Conservation (phyloP, 2,888 invertebrate species). For the Drosophila anomalata region DNA sequence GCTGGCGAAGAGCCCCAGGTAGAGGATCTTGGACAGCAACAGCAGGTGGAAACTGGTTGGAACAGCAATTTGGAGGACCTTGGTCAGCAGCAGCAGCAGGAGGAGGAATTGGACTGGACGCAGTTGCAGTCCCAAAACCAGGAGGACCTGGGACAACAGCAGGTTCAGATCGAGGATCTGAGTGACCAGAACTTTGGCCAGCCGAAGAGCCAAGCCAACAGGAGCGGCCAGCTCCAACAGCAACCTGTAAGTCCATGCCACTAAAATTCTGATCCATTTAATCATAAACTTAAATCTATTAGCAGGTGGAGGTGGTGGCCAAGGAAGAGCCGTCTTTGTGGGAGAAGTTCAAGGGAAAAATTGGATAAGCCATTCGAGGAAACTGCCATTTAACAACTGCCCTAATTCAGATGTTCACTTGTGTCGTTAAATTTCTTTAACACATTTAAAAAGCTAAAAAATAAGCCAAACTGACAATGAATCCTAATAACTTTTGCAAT, state of each 20-base stretch:
- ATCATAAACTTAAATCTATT: neutral
- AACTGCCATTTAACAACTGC: constrained; percentile 53
- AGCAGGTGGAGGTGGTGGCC: constrained; percentile 67
- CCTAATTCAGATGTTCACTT: neutral
- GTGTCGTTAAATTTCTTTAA: neutral
- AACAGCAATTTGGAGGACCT: constrained; percentile 22
- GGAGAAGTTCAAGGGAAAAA: constrained; percentile 71
- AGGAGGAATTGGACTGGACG: constrained; percentile 31
- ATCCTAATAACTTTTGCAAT: neutral
- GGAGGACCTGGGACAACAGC: constrained; percentile 48
- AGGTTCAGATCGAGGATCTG: constrained; percentile 56
- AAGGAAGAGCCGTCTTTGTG: constrained; percentile 68
- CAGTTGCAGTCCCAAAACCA: constrained; percentile 67
- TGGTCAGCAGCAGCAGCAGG: constrained; percentile 38
- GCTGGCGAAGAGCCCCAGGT: constrained; percentile 57
- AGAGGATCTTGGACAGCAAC: constrained; percentile 44
- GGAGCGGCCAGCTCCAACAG: constrained; percentile 36
- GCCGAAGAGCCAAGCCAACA: constrained; percentile 15
- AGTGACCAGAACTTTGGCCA: constrained; percentile 23
- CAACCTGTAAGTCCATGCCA: constrained; percentile 41
- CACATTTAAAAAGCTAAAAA: neutral
- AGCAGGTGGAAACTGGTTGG: constrained; percentile 45
- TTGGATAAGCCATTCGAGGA: constrained; percentile 49
- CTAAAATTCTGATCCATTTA: neutral
- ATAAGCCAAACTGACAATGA: neutral